phyloP scores from a whole-genome alignment of 2,113 vertebrate genomes.

The Cervus canadensis region DNA sequence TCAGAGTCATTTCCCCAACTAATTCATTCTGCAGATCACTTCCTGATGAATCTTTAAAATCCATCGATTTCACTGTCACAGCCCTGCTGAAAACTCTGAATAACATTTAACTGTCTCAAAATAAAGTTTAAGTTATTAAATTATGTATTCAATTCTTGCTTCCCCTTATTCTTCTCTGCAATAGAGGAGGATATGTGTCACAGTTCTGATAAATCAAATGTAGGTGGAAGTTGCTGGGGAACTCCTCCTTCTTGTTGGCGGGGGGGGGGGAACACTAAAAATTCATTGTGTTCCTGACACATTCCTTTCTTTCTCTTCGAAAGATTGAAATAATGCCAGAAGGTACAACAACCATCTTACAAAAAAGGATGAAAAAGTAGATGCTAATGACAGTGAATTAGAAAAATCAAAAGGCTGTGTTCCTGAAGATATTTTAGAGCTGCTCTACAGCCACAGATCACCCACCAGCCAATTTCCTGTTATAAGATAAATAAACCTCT shows the following conservation, averaged over 20 bases:
- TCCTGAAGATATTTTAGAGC: not conserved
- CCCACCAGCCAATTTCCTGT: not conserved
- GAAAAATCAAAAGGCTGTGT: not conserved
- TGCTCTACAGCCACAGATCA: not conserved
- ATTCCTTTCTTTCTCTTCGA: not conserved
- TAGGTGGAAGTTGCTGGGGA: not conserved
- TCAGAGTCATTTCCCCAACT: not conserved
- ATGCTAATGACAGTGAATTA: not conserved
- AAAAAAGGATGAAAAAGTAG: not conserved
- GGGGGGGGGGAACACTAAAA: not conserved
- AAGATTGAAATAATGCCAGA: not conserved
- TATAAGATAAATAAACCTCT: not conserved
- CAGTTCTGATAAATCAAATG: not conserved
- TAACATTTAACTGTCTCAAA: not conserved
- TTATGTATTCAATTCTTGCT: not conserved
- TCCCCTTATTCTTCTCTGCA: not conserved
- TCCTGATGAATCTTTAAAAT: not conserved
- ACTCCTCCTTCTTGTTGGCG: not conserved
- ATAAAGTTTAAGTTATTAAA: slow-evolving; percentile 38
- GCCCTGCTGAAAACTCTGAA: not conserved
- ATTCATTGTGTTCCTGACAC: not conserved
- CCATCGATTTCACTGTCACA: not conserved
- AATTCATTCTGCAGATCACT: slow-evolving; percentile 4
- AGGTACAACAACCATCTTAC: not conserved
- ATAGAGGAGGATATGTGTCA: not conserved